Base-by-base conservation (phyloP, 2,888 invertebrate species). In the Netelia inedita region DNA sequence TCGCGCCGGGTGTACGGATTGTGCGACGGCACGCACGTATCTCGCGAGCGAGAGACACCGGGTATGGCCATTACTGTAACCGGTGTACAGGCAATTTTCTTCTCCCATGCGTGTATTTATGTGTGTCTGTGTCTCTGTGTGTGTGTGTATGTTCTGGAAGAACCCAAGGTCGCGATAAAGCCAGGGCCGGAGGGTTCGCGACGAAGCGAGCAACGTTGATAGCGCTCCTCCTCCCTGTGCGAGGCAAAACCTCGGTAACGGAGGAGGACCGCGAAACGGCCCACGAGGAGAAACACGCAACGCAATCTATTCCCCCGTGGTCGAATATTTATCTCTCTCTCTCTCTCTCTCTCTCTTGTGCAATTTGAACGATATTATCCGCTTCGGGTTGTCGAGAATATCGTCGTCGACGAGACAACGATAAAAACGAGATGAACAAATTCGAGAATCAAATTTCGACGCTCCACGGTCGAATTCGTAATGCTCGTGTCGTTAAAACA, bases 21-120 rank as follows among this genome's bases (percentile, higher is more conserved):
- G 35, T 35, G 21, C 68, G 43, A 41, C 71, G 19, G 63, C 14
- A 50, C 28, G 53, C 10, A 71, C 28, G 53, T 57, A 68, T 61
- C 78, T 43, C 9, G 53, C 14, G 19, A 35, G 28, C 35, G 35
- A 87, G 68, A 75, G 87, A 87, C 86, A 86, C 82, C 86, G 79
- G 79, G 85, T 87, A 86, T 83, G 79, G 87, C 86, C 86, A 89
- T 89, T 89, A 88, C 89, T 88, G 89, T 89, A 89, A 89, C 88
- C 89, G 89, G 89, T 90, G 89, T 89, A 88, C 73, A 43, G 53
- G 63, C 53, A 61, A 65, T 66, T 66, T 66, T 72, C 53, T 61
- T 78, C 23, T 78, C 61, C 41, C 10, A 14, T 53, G 53, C 53
- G 16, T 28, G 3, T 23, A 23, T n/a, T 21, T n/a, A 35, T 19